phyloP scores from a whole-genome alignment of 2,888 invertebrate genomes.

The Apotomis turbidana region DNA sequence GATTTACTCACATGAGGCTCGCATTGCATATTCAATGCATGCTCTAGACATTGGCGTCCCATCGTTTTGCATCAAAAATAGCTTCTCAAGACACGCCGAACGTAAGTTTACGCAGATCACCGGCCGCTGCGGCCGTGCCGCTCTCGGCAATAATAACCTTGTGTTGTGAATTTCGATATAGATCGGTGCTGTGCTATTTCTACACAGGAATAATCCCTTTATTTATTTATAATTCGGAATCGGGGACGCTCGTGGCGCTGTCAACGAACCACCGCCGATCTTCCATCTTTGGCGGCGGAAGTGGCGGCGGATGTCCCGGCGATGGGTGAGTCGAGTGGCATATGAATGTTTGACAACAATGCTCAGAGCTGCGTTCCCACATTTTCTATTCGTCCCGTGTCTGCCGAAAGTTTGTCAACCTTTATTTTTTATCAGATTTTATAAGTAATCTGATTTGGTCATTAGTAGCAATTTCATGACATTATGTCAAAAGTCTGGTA shows the following conservation, averaged over 20 bases:
- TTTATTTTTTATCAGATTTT: constrained; percentile 51
- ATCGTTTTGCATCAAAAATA: constrained; percentile 83
- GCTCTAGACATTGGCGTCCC: constrained; percentile 83
- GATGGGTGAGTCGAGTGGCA: constrained; percentile 79
- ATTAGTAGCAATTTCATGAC: neutral
- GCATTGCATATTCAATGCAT: constrained; percentile 83
- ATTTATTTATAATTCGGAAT: constrained; percentile 56
- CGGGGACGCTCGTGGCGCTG: constrained; percentile 61
- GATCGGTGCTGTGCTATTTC: constrained; percentile 48
- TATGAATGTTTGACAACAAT: constrained; percentile 81
- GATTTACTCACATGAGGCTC: constrained; percentile 59
- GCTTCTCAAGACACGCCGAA: constrained; percentile 78
- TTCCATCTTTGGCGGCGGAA: constrained; percentile 84
- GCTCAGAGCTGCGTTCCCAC: constrained; percentile 72
- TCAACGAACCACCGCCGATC: constrained; percentile 78
- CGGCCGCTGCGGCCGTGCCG: constrained; percentile 70
- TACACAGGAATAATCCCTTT: constrained; percentile 54
- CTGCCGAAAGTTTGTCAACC: constrained; percentile 82
- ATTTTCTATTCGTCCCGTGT: constrained; percentile 80
- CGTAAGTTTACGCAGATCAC: constrained; percentile 76
- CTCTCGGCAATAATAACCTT: constrained; percentile 50
- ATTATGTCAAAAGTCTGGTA: too few relatives aligned
- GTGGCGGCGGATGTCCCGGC: constrained; percentile 81
- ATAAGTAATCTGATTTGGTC: neutral
- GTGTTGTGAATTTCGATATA: constrained; percentile 45